phyloP scores from a whole-genome alignment of 2,888 invertebrate genomes.

The Periphyllus acericola region DNA sequence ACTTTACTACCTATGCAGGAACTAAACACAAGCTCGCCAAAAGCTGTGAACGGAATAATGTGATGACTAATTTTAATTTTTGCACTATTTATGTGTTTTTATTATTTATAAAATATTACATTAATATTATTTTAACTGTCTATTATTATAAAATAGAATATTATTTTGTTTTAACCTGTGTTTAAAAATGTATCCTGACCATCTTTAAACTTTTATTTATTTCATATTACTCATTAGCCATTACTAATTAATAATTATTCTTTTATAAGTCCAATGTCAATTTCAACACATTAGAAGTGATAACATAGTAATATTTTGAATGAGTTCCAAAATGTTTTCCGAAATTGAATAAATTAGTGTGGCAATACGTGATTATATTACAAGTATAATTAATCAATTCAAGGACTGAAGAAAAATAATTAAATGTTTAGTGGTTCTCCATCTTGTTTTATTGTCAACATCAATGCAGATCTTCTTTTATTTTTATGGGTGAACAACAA shows the following conservation, averaged over 20 bases:
- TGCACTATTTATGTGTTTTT: constrained; percentile 25
- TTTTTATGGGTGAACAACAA: too few relatives aligned
- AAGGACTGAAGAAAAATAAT: too few relatives aligned
- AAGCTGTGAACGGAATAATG: constrained; percentile 55
- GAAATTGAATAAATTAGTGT: background rate
- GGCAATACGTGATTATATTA: background rate
- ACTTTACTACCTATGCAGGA: constrained; percentile 40
- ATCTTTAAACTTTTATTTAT: background rate
- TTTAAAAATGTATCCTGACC: background rate
- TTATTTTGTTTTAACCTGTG: constrained; percentile 38
- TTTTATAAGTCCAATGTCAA: too few relatives aligned
- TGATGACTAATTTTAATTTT: constrained; percentile 52
- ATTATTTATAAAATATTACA: constrained; percentile 29
- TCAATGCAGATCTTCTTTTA: too few relatives aligned
- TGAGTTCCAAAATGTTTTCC: background rate
- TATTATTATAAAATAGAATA: constrained; percentile 54
- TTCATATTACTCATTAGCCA: background rate
- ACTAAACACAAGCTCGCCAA: constrained; percentile 50
- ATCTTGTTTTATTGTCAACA: too few relatives aligned
- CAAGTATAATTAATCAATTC: background rate
- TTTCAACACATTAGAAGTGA: background rate
- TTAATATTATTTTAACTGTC: constrained; percentile 55
- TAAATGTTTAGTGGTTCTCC: too few relatives aligned
- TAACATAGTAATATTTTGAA: background rate
- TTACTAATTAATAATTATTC: background rate